A percentile compares a stretch with the other conserved stretches of the same genome.
phyloP scores from a whole-genome alignment of 2,888 invertebrate species.

The Drosophila greeni region DNA sequence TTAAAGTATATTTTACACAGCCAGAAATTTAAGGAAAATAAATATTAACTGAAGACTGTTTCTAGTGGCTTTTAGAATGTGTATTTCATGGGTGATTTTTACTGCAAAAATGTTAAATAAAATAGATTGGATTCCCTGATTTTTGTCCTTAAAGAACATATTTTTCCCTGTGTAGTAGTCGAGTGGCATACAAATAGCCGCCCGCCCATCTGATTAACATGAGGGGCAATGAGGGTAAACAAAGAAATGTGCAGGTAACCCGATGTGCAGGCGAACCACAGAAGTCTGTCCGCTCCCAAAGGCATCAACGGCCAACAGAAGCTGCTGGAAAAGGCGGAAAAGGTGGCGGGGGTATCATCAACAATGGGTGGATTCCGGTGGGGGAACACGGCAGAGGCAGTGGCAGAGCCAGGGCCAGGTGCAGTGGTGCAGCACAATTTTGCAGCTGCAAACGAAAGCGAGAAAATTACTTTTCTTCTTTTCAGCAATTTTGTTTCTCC shows the following conservation, averaged over 20 bases:
- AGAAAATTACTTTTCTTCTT: constrained; percentile 65
- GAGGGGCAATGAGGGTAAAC: constrained; percentile 38
- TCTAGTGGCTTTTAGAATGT: not conserved
- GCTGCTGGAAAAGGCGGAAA: constrained; percentile 11
- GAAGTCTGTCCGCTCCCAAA: constrained; percentile 39
- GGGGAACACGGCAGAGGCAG: not conserved
- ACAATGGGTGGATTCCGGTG: constrained; percentile 38
- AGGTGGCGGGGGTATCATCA: constrained; percentile 43
- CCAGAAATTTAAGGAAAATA: not conserved
- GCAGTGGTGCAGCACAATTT: constrained; percentile 16
- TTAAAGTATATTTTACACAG: not conserved
- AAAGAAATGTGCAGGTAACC: constrained; percentile 48
- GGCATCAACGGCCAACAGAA: constrained; percentile 47
- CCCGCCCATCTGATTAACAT: constrained; percentile 47
- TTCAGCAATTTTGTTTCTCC: constrained; percentile 54
- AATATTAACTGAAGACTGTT: not conserved
- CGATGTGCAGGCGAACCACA: constrained; percentile 29
- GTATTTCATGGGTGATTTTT: not conserved
- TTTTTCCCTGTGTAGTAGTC: not conserved
- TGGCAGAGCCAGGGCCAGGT: not conserved
- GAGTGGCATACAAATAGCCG: constrained; percentile 31
- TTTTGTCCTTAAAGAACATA: too few species aligned
- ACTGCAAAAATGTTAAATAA: too few species aligned
- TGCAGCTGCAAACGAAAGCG: constrained; percentile 61
- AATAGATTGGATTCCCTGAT: too few species aligned